Percentiles rank a stretch among this genome's conserved stretches.
phyloP scores from a whole-genome alignment of 2,113 vertebrate genomes.

The Hippopotamus amphibius region DNA sequence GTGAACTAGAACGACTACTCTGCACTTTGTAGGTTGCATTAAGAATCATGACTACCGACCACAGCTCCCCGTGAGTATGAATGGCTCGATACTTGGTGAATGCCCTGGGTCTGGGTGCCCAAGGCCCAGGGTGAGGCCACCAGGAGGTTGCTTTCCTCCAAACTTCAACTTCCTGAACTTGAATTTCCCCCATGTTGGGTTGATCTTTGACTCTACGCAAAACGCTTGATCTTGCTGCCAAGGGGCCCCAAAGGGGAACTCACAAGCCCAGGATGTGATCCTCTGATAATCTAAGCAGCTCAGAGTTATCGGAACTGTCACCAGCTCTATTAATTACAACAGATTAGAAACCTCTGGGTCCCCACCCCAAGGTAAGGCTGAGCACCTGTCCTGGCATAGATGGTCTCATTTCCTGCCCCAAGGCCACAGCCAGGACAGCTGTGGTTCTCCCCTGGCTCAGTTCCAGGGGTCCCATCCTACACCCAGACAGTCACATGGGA shows the following conservation, averaged over 20 bases:
- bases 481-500: background rate
- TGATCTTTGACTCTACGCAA: conserved; percentile 62
- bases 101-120: background rate
- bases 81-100: background rate
- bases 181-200: background rate
- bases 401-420: background rate
- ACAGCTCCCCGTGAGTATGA: background rate
- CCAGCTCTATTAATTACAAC: conserved; percentile 12
- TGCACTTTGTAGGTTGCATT: background rate
- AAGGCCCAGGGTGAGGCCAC: background rate
- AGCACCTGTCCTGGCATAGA: background rate
- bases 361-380: background rate
- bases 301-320: conserved; percentile 38
- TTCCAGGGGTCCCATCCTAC: background rate
- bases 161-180: conserved; percentile 49
- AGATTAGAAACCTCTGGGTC: background rate
- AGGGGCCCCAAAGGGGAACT: background rate
- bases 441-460: background rate
- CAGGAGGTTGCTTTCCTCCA: background rate
- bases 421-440: background rate
- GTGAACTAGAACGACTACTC: background rate
- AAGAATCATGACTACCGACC: background rate
- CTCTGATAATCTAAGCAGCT: background rate
- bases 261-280: background rate
- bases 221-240: conserved; percentile 58